A percentile compares a stretch with the other conserved stretches of the same genome.
Conservation (phyloP, 2,888 invertebrate genomes). For the Trypoxylon attenuatum region DNA sequence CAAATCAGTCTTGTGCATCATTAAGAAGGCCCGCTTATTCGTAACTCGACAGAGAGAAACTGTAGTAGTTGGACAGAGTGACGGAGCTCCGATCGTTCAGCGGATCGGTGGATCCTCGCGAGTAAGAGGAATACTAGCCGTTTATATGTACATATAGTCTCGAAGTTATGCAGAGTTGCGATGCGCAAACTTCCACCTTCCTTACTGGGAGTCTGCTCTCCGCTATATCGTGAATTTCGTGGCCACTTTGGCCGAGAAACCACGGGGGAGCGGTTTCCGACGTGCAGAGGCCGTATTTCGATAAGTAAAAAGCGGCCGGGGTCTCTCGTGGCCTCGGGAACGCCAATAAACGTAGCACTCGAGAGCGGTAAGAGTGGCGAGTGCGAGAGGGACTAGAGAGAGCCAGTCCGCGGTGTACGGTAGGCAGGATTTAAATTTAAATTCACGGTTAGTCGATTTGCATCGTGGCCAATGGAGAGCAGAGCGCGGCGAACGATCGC, state of each 20-base stretch:
- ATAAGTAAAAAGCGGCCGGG: conserved; percentile 15
- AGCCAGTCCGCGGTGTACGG: no score
- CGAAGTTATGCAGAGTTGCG: not conserved
- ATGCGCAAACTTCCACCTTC: not conserved
- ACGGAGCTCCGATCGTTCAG: no score
- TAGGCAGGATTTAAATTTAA: conserved; percentile 14
- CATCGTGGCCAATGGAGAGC: not conserved
- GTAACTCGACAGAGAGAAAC: not conserved
- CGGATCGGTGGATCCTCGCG: no score
- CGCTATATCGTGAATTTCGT: conserved; percentile 35
- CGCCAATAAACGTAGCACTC: conserved; percentile 18
- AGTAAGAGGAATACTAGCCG: conserved; percentile 5
- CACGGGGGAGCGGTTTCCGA: conserved; percentile 22
- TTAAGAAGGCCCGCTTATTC: conserved; percentile 51
- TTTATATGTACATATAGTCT: not conserved
- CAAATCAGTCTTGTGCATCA: conserved; percentile 54
- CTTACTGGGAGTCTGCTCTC: not conserved
- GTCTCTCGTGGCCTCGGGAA: not conserved
- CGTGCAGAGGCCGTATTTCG: conserved; percentile 9
- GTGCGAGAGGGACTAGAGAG: no score
- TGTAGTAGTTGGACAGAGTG: no score
- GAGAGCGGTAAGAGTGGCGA: not conserved
- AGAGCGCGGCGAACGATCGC: conserved; percentile 13
- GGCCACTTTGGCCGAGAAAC: conserved; percentile 25
- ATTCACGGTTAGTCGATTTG: no score